Percentiles rank a stretch among this genome's conserved stretches.
These are phyloP conservation scores for Diarsia brunnea DNA, from an alignment of 2,888 invertebrate species.

Conservation along the genomic window DNA sequence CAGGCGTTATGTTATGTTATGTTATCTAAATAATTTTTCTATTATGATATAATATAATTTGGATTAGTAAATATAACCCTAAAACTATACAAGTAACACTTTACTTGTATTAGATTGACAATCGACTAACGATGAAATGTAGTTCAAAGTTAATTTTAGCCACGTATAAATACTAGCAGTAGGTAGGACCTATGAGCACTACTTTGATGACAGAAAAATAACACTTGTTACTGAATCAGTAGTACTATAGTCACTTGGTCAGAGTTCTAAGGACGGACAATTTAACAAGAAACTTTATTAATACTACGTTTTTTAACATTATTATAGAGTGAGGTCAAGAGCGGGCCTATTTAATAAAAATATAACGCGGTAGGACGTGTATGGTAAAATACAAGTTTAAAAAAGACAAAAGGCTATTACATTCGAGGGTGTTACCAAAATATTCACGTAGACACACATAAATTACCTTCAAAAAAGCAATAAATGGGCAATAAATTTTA, in stretches of 20 bases:
- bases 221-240: not conserved
- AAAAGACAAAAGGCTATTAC: not conserved
- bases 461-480: conserved; percentile 34
- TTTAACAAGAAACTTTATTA: not conserved
- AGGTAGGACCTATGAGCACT: too few species aligned
- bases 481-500: conserved; percentile 23
- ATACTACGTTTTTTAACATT: not conserved
- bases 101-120: not conserved
- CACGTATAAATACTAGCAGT: too few species aligned
- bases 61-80: too few species aligned
- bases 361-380: not conserved
- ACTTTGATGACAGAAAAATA: not conserved
- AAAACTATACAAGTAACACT: too few species aligned
- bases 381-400: not conserved
- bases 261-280: not conserved
- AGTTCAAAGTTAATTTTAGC: not conserved
- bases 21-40: too few species aligned
- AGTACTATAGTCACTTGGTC: too few species aligned
- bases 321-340: too few species aligned
- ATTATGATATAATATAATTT: too few species aligned
- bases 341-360: too few species aligned
- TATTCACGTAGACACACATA: conserved; percentile 23
- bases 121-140: not conserved
- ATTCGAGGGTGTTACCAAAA: not conserved
- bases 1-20: too few species aligned